A percentile compares a stretch with the other conserved stretches of the same genome.
Conservation (phyloP, 2,888 invertebrate species). For the Melieria crassipennis region DNA sequence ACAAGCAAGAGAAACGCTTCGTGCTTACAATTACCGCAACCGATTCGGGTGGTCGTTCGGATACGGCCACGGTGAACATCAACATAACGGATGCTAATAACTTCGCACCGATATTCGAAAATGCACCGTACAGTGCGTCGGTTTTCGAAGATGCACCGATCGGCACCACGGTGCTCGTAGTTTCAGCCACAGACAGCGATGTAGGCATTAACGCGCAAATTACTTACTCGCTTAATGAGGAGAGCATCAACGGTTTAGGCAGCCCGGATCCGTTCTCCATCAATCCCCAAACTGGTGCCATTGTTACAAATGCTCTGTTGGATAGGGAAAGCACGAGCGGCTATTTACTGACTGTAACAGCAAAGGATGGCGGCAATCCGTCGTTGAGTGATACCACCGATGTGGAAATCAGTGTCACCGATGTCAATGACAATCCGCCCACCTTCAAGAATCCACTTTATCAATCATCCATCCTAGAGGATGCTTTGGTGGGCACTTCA, state of each 20-base stretch:
- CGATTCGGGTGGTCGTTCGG: constrained; percentile 88
- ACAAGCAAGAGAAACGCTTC: constrained; percentile 89
- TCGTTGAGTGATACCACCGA: constrained; percentile 93
- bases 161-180: constrained; percentile 90
- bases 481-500: constrained; percentile 83
- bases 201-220: constrained; percentile 94
- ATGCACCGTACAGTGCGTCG: constrained; percentile 89
- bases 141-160: constrained; percentile 93
- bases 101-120: constrained; percentile 91
- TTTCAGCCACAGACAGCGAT: constrained; percentile 93
- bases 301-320: constrained; percentile 83
- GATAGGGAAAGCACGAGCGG: constrained; percentile 86
- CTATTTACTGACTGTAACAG: constrained; percentile 90
- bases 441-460: constrained; percentile 85
- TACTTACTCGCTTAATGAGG: constrained; percentile 79
- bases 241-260: constrained; percentile 69
- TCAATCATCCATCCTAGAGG: constrained; percentile 85
- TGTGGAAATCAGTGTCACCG: constrained; percentile 93
- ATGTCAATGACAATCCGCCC: constrained; percentile 96
- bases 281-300: constrained; percentile 92
- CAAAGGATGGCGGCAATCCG: constrained; percentile 91
- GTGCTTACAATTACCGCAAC: constrained; percentile 88
- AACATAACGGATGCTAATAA: constrained; percentile 96
- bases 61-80: constrained; percentile 89
- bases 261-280: constrained; percentile 83